Conservation (phyloP, 2,797 vertebrate genomes). For the Ataeniobius toweri region DNA sequence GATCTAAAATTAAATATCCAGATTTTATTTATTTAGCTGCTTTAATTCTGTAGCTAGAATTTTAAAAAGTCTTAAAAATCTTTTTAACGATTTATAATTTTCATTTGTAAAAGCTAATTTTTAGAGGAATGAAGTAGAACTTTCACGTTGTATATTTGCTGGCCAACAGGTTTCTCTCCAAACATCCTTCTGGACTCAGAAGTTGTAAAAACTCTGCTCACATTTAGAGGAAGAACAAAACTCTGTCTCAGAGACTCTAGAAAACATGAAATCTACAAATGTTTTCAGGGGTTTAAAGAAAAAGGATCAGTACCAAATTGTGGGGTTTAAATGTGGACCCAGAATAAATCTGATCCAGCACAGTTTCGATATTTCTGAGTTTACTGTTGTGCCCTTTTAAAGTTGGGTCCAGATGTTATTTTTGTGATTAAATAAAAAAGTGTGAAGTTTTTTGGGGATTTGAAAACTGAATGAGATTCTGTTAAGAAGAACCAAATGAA, state of each 20-base stretch:
- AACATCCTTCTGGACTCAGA: background rate
- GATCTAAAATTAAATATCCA: background rate
- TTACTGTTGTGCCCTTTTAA: background rate
- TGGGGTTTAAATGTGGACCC: background rate
- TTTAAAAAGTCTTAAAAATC: background rate
- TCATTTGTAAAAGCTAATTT: background rate
- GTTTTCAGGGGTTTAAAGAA: background rate
- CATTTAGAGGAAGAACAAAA: no score
- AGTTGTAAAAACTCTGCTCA: no score
- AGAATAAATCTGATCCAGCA: background rate
- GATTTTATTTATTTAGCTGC: background rate
- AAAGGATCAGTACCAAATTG: background rate
- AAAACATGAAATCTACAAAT: background rate
- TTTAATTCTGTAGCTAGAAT: background rate
- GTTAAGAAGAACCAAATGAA: slow-evolving; percentile 8
- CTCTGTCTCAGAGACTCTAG: background rate
- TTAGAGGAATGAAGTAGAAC: background rate
- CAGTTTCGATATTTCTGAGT: background rate
- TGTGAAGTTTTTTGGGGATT: background rate
- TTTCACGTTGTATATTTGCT: background rate
- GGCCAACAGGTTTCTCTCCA: background rate
- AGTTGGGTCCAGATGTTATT: background rate
- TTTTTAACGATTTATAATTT: background rate
- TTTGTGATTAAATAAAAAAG: background rate
- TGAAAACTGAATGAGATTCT: background rate